Base-by-base conservation (phyloP, 2,888 invertebrate species). In the Lapara coniferarum region DNA sequence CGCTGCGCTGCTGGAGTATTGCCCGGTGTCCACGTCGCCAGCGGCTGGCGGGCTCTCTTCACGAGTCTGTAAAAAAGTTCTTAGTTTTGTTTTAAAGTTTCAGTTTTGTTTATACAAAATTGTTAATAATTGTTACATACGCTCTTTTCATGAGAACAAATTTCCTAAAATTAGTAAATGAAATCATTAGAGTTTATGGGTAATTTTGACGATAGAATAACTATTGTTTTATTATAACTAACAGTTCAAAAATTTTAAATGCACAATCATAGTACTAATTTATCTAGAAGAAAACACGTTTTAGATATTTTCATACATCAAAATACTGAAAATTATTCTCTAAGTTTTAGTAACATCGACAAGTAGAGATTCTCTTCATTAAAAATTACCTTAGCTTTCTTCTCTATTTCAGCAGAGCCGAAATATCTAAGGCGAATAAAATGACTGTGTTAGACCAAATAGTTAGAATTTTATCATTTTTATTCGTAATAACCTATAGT, bases 21-120 rank as follows among this genome's bases (percentile, higher is more conserved):
- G 81, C 59, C 81, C 84, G 59, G 78, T 81, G 76, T 78, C 82
- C 5, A 78, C 80, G 16, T 79, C 79, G 63, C 77, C 79, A 51
- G 75, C 77, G 69, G 81, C 84, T 0, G 81, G 82, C 0, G 85
- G 76, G 75, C 88, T 89, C 69, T 92, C 93, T 72, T 94, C 94
- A 44, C 91, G 92, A 71, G 91, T 91, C 94, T 94, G 76, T n/a
- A 70, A 70, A 74, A 73, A 53, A 46, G 25, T 44, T 14, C 10
- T 16, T 25, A 30, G 10, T 37, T 19, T 25, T 19, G 2, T 12
- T 19, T 8, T 19, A 12, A 12, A 56, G 51, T 10, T 37, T 19
- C 10, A 19, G 19, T 19, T 8, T 37, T 37, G 37, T 8, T 37
- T 37, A 37, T 8, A 55, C 19, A 19, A 55, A 55, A 19, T 2